These are phyloP conservation scores for Chauna torquata DNA, from an alignment of 2,113 vertebrate genomes.

Conservation along the genomic window DNA sequence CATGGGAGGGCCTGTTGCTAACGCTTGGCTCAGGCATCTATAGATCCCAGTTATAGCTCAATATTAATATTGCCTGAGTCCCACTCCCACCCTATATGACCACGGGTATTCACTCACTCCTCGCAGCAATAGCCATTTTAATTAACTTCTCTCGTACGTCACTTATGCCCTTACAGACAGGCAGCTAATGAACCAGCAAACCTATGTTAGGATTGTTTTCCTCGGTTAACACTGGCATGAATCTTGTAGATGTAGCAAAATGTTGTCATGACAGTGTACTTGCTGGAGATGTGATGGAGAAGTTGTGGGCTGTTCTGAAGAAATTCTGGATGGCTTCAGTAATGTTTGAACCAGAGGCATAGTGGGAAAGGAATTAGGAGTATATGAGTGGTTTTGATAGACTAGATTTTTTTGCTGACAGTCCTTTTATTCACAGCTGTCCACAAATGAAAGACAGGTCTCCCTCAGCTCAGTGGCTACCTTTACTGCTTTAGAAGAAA, in stretches of 20 bases:
- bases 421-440: background rate
- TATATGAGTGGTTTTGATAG: background rate
- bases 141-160: slow-evolving; percentile 37
- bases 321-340: background rate
- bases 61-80: background rate
- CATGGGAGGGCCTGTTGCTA: slow-evolving; percentile 3
- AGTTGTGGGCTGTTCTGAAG: fast-evolving
- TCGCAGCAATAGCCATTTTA: background rate
- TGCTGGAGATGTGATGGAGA: background rate
- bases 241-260: background rate
- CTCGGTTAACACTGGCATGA: background rate
- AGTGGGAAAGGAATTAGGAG: background rate
- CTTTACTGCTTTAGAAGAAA: background rate
- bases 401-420: background rate
- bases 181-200: slow-evolving; percentile 45
- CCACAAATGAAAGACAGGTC: background rate
- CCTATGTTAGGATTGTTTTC: slow-evolving; percentile 35
- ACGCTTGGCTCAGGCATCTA: background rate
- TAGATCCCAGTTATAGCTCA: background rate
- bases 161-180: slow-evolving; percentile 7
- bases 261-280: background rate
- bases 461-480: background rate
- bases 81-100: background rate
- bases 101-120: background rate
- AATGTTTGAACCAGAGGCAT: background rate